These are phyloP conservation scores for Esperia sulphurella DNA, from an alignment of 2,888 invertebrate genomes.

Conservation along the genomic window DNA sequence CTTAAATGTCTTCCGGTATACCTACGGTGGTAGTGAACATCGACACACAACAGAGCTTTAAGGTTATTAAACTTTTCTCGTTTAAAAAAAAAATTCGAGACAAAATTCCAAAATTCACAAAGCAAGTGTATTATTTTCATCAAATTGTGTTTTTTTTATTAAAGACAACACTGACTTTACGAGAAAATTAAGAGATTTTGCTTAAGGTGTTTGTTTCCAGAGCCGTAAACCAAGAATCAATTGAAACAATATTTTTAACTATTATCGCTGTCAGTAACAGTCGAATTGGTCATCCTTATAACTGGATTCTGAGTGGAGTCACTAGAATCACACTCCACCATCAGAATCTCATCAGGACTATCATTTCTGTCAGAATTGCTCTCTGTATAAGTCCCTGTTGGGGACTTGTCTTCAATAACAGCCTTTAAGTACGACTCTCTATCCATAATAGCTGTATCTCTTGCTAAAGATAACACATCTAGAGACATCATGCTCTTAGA, in stretches of 20 bases:
- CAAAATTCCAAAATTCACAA: neutral
- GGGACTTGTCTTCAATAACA: slow-evolving; percentile 71
- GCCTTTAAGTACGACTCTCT: slow-evolving; percentile 69
- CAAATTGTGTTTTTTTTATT: no score
- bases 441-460: slow-evolving; percentile 63
- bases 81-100: neutral
- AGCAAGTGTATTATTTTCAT: no score
- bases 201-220: no score
- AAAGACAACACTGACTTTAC: neutral
- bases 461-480: slow-evolving; percentile 62
- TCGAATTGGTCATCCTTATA: slow-evolving; percentile 70
- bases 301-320: slow-evolving; percentile 70
- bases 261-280: slow-evolving; percentile 66
- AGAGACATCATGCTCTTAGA: slow-evolving; percentile 74
- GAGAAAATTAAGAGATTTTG: no score
- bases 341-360: slow-evolving; percentile 66
- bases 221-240: neutral
- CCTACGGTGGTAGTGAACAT: slow-evolving; percentile 12
- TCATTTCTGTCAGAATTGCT: slow-evolving; percentile 71
- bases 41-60: slow-evolving; percentile 25
- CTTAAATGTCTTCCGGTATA: neutral
- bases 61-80: slow-evolving; percentile 25
- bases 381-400: slow-evolving; percentile 67
- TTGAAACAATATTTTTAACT: slow-evolving; percentile 36
- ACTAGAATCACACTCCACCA: slow-evolving; percentile 73